phyloP scores from a whole-genome alignment of 2,888 invertebrate genomes.

The Ferrisia virgata region DNA sequence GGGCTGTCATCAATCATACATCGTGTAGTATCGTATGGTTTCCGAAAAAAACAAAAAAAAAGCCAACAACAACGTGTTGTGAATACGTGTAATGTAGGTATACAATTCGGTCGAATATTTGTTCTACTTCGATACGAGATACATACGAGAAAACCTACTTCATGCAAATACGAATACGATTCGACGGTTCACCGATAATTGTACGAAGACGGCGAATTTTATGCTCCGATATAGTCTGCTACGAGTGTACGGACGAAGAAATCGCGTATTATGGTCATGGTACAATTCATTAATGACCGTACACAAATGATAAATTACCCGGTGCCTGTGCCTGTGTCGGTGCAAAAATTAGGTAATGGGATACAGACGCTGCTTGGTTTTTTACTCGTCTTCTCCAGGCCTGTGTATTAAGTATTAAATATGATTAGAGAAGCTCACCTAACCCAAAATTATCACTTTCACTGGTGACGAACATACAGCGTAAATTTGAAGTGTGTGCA shows the following conservation, averaged over 20 bases:
- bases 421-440: neutral
- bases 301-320: slow-evolving; percentile 37
- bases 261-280: slow-evolving; percentile 39
- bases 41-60: neutral
- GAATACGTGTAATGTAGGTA: too few relatives aligned
- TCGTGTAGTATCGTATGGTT: too few relatives aligned
- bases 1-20: neutral
- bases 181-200: neutral
- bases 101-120: neutral
- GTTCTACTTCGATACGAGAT: neutral
- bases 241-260: neutral
- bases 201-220: slow-evolving; percentile 29
- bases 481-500: too few relatives aligned
- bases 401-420: neutral
- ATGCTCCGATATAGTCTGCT: slow-evolving; percentile 38
- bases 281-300: slow-evolving; percentile 42
- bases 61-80: too few relatives aligned
- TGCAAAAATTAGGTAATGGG: slow-evolving; percentile 39
- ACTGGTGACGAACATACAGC: too few relatives aligned
- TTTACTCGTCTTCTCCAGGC: neutral
- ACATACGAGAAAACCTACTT: neutral
- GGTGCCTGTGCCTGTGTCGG: neutral
- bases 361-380: neutral
- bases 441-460: slow-evolving; percentile 20
- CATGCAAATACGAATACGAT: slow-evolving; percentile 18